Percentiles rank a stretch among this genome's conserved stretches.
Evolutionary conservation across 1,140 invertebrate species (phyloP).

Genomic region (Propsilocerus akamusi): DNA sequence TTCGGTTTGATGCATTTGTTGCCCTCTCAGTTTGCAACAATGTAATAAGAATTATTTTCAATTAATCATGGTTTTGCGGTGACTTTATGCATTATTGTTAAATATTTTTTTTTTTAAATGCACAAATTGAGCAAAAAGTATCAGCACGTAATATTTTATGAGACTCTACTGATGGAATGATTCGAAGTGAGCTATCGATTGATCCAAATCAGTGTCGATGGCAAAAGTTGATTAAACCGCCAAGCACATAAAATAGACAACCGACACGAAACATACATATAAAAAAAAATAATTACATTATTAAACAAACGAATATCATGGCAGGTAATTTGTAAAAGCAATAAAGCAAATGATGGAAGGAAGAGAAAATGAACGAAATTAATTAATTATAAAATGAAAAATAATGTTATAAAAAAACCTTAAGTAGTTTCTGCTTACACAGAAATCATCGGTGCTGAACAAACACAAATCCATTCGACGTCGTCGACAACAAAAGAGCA

Average conservation of each 20-base stretch:
- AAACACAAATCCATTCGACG: not conserved
- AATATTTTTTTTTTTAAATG: too few species aligned
- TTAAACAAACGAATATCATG: conserved; percentile 3
- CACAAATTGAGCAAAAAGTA: too few species aligned
- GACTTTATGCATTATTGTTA: not conserved
- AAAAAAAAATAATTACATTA: not conserved
- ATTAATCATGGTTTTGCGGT: conserved; percentile 2
- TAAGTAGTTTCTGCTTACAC: conserved; percentile 2
- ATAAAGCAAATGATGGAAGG: not conserved
- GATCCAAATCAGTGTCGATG: too few species aligned
- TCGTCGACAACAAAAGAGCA: not conserved
- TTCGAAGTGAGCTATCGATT: too few species aligned
- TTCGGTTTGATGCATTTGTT: too few species aligned
- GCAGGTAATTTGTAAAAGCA: conserved; percentile 4
- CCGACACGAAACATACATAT: not conserved
- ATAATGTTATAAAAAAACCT: conserved; percentile 4
- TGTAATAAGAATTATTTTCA: not conserved
- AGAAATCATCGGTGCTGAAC: not conserved
- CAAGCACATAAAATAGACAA: not conserved
- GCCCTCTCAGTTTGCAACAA: too few species aligned
- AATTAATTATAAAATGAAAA: conserved; percentile 4
- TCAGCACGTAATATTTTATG: too few species aligned
- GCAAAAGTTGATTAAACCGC: too few species aligned
- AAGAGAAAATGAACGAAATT: not conserved
- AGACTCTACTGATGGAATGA: too few species aligned